phyloP scores from a whole-genome alignment of 2,888 invertebrate genomes.

The Aleiodes alternator region DNA sequence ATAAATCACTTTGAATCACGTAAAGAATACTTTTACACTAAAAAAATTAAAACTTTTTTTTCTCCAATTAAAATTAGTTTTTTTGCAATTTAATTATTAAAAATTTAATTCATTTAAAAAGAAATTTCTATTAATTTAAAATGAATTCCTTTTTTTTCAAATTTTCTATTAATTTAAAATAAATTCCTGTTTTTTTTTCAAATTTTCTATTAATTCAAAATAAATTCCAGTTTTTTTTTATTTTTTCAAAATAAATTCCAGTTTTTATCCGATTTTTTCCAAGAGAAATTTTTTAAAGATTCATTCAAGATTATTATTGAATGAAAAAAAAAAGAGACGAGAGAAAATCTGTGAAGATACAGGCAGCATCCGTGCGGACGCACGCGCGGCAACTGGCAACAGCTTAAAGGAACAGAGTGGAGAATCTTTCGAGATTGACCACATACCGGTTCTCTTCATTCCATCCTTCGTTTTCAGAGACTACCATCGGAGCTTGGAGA shows the following conservation, averaged over 20 bases:
- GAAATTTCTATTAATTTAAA: too few species aligned
- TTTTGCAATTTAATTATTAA: too few species aligned
- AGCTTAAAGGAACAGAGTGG: conserved; percentile 1
- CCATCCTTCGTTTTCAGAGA: conserved; percentile 29
- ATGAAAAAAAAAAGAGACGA: conserved; percentile 2
- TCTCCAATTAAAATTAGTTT: background rate
- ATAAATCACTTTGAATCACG: conserved; percentile 14
- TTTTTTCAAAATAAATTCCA: too few species aligned
- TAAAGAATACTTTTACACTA: background rate
- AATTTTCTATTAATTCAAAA: background rate
- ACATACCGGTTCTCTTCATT: conserved; percentile 46
- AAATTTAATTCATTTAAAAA: too few species aligned
- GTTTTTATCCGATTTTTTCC: background rate
- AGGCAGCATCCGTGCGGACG: conserved; percentile 32
- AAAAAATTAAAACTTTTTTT: background rate
- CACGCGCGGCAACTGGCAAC: conserved; percentile 36
- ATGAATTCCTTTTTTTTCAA: too few species aligned
- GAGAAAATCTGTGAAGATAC: background rate
- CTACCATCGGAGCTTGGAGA: conserved; percentile 7
- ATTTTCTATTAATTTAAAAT: too few species aligned
- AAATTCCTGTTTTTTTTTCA: too few species aligned
- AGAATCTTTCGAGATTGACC: conserved; percentile 43
- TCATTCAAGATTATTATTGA: background rate
- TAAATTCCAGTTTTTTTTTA: too few species aligned
- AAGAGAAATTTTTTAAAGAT: background rate